Base-by-base conservation (phyloP, 1,140 invertebrate genomes). In the Rhagoletis pomonella region DNA sequence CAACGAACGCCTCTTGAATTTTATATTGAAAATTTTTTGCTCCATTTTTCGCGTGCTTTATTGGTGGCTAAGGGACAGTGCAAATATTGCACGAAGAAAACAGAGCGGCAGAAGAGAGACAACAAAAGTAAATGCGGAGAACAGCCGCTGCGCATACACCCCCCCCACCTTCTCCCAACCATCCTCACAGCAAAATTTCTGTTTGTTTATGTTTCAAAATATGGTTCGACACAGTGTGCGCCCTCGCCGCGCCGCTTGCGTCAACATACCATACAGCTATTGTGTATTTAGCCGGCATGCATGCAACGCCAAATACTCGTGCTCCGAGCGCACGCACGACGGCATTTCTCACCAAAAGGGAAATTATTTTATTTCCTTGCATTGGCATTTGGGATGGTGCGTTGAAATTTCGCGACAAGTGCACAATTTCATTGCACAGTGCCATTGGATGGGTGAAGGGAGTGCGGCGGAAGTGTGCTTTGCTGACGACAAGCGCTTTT, bases 201-300 rank as follows among this genome's bases (percentile, higher is more conserved):
- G 87, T 87, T 87, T 87, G 87, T 87, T 87, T 87, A 87, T 87
- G 87, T 87, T 87, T 87, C 44, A 85, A 87, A 87, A 87, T 67
- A 65, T 69, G 85, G 64, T 67, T 67, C 65, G 81, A 50, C 81
- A 62, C 39, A 85, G 65, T 10, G 6, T 62, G 4, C 42, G n/a
- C 4, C n/a, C 58, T 3, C 3, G 44, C 42, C 58, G 84, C 59
- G 58, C 17, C 42, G 42, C 3, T n/a, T 12, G 39, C 6, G 39
- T 19, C 14, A 19, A 14, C 10, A 65, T 17, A 67, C 62, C 44
- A 62, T 17, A 50, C 47, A 50, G 12, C 19, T 19, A 44, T 67
- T 67, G n/a, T 67, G 19, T 47, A 67, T 58, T 67, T 87, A 60
- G 50, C 67, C 55, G 86, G 69, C 65, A 59, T 44, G 69, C 65